Percentiles rank a stretch among this genome's conserved stretches.
These are phyloP conservation scores for Schizopygopsis malacanthus DNA, from an alignment of 2,797 vertebrate species.

Conservation along the genomic window DNA sequence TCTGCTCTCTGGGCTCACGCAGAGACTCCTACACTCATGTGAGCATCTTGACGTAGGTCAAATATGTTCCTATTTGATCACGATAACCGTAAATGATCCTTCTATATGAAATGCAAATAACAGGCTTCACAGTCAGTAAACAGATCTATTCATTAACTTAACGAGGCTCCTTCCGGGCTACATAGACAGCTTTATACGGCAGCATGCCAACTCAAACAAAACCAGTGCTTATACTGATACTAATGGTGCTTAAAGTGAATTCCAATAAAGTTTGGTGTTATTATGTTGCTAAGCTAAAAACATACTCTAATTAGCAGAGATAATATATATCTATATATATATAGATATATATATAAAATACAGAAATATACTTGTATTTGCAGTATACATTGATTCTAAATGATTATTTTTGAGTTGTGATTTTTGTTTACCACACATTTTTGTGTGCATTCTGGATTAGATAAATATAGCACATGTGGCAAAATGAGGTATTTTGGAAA, in stretches of 20 bases:
- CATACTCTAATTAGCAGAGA: neutral
- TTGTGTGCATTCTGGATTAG: neutral
- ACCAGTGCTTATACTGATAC: neutral
- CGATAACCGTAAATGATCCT: conserved; percentile 23
- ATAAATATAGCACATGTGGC: neutral
- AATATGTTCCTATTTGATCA: conserved; percentile 23
- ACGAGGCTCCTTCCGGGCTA: too few species aligned
- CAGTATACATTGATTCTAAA: neutral
- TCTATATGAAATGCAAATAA: conserved; percentile 37
- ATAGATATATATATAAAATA: neutral
- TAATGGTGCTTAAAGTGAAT: neutral
- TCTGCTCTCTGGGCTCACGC: conserved; percentile 26
- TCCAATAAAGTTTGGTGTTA: neutral
- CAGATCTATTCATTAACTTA: neutral
- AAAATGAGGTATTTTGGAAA: neutral
- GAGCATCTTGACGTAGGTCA: conserved; percentile 19
- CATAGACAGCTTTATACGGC: neutral
- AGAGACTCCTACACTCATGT: conserved; percentile 36
- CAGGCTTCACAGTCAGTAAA: conserved; percentile 8
- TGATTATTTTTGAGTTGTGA: neutral
- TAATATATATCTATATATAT: neutral
- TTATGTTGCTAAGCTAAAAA: neutral
- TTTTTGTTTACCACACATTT: neutral
- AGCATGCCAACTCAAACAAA: neutral
- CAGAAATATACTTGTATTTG: neutral